Base-by-base conservation (phyloP, 2,888 invertebrate species). In the Caenorhabditis afra region DNA sequence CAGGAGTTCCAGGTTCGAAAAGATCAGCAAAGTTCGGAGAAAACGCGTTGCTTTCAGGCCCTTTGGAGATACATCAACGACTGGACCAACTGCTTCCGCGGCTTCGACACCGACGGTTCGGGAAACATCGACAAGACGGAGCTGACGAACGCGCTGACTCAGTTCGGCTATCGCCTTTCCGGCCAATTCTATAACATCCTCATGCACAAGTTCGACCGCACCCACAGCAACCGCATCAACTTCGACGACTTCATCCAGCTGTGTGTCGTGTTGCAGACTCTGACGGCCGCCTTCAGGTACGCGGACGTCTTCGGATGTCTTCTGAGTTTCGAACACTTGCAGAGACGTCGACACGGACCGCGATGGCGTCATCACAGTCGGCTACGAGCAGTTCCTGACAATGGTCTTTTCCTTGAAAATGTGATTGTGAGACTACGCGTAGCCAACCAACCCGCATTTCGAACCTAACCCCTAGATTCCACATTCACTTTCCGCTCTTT, bases 161-260 rank as follows among this genome's bases (percentile, higher is more conserved):
- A 95, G 14, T 98, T 98, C 91, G 89, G 93, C n/a, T 93, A 93
- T 83, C 89, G 92, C 39, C 91, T 99, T 41, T 95, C 95, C 0
- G 95, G 96, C 87, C 93, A 93, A 73, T 93, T 97, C 65, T 93
- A 96, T 73, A 93, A 93, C 80, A 93, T 94, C 44, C 93, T 98
- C 88, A 92, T 99, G 64, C 93, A 94, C 85, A 97, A 97, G 91
- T 99, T 97, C 92, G 98, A 98, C 91, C 93, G 97, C 83, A 94
- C 94, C 88, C 96, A 96, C n/a, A 92, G 93, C 62, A 95, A 96
- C 39, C 95, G 94, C 8, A 95, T 99, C 87, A 93, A 95, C 65
- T 99, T 99, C 92, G 98, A 99, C 92, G 98, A 99, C 91, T 98
- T 98, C 91, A 97, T 98, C 86, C 97, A 97, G 91, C 96, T 96